Percentiles rank a stretch among this genome's conserved stretches.
Evolutionary conservation across 2,888 invertebrate species (phyloP).

Genomic region (Aethes cnicana): DNA sequence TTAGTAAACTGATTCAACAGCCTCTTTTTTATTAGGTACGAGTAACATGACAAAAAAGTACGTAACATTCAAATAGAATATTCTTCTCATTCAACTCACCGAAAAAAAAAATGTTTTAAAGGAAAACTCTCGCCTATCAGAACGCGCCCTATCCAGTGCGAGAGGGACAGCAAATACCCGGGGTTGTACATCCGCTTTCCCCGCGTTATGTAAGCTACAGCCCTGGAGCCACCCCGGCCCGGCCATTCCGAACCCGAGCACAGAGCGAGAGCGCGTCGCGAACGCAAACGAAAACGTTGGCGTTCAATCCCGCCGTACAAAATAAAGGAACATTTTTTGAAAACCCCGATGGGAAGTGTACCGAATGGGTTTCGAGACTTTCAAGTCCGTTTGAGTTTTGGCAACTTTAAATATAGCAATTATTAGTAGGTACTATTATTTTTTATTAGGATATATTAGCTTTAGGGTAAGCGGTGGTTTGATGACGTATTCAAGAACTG

Average conservation of each 20-base stretch:
- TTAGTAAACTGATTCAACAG: too few relatives aligned
- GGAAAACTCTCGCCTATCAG: slow-evolving; percentile 43
- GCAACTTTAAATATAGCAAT: background rate
- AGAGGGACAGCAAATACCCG: slow-evolving; percentile 60
- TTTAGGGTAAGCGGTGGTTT: background rate
- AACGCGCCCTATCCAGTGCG: slow-evolving; percentile 51
- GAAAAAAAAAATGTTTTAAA: too few relatives aligned
- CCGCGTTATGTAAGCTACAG: slow-evolving; percentile 79
- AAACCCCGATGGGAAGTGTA: background rate
- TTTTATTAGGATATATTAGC: background rate
- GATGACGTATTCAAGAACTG: background rate
- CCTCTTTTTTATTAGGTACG: too few relatives aligned
- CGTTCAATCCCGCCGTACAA: background rate
- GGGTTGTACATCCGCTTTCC: slow-evolving; percentile 75
- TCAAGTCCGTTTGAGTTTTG: background rate
- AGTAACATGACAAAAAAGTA: too few relatives aligned
- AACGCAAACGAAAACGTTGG: slow-evolving; percentile 8
- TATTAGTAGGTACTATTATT: background rate
- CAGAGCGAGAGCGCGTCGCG: slow-evolving; percentile 15
- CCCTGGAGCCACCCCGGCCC: slow-evolving; percentile 61
- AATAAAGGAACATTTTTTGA: background rate
- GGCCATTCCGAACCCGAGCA: slow-evolving; percentile 17
- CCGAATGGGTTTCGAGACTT: background rate
- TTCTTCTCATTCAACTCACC: too few relatives aligned
- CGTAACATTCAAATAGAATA: too few relatives aligned